phyloP scores from a whole-genome alignment of 2,113 vertebrate species.

The Stictonetta naevosa region DNA sequence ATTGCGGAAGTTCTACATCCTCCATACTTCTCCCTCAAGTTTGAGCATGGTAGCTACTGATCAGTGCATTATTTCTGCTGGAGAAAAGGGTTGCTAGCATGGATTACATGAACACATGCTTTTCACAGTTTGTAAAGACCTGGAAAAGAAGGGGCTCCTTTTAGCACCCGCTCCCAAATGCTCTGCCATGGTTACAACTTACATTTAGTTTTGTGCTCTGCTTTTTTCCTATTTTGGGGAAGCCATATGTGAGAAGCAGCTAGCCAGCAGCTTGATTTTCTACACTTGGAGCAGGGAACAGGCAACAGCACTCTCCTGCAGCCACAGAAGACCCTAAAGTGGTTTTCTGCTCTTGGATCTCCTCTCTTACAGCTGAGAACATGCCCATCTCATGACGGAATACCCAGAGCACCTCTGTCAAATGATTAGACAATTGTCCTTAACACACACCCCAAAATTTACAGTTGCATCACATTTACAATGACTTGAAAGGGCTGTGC shows the following conservation, averaged over 20 bases:
- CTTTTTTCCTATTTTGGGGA: neutral
- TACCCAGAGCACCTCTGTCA: neutral
- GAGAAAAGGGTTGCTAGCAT: neutral
- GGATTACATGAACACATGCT: fast-evolving
- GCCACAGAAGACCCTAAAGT: neutral
- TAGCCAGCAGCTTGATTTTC: neutral
- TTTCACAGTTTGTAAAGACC: neutral
- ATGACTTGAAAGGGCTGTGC: neutral
- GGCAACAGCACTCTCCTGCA: neutral
- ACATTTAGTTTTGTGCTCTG: neutral
- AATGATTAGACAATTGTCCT: neutral
- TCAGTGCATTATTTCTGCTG: neutral
- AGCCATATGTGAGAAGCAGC: neutral
- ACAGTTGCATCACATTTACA: neutral
- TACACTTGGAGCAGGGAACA: neutral
- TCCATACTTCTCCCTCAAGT: neutral
- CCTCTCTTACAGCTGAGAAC: neutral
- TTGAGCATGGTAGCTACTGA: neutral
- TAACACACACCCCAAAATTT: neutral
- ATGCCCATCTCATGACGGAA: neutral
- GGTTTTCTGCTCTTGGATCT: neutral
- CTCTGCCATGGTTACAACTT: neutral
- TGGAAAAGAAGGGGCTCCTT: neutral
- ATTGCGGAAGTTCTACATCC: neutral
- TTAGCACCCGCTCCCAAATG: neutral